phyloP scores from a whole-genome alignment of 1,140 invertebrate species.

The Pectinophora gossypiella region DNA sequence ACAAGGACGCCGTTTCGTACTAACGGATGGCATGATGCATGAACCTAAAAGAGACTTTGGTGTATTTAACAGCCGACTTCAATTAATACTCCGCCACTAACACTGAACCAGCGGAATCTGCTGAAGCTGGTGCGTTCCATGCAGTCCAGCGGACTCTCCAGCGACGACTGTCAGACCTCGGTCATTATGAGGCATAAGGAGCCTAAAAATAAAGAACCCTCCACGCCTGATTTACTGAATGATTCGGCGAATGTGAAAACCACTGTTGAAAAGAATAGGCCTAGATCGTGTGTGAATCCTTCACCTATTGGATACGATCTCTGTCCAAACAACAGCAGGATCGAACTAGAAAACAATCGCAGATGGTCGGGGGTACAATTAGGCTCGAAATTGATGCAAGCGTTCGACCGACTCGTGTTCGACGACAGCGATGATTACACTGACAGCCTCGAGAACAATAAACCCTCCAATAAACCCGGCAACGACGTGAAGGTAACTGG shows the following conservation, averaged over 20 bases:
- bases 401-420: conserved; percentile 81
- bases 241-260: conserved; percentile 74
- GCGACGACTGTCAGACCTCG: conserved; percentile 73
- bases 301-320: conserved; percentile 65
- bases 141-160: conserved; percentile 72
- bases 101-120: conserved; percentile 76
- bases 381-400: conserved; percentile 82
- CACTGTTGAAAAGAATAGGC: conserved; percentile 76
- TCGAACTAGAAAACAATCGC: conserved; percentile 78
- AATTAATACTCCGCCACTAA: conserved; percentile 70
- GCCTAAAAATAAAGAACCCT: conserved; percentile 65
- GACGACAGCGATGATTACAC: conserved; percentile 85
- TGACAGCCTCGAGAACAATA: conserved; percentile 82
- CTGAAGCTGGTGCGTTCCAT: conserved; percentile 76
- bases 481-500: conserved; percentile 62
- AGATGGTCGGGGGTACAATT: conserved; percentile 85
- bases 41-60: conserved; percentile 57
- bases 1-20: conserved; percentile 35
- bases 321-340: conserved; percentile 71
- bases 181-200: conserved; percentile 72
- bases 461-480: conserved; percentile 47
- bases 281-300: conserved; percentile 81
- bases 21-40: conserved; percentile 63
- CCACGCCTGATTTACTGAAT: conserved; percentile 74
- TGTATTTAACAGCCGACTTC: conserved; percentile 72